Evolutionary conservation across 1,140 invertebrate genomes (phyloP), one percentile per base, ranked within the genome.

Genomic region (Caenorhabditis briggsae): DNA sequence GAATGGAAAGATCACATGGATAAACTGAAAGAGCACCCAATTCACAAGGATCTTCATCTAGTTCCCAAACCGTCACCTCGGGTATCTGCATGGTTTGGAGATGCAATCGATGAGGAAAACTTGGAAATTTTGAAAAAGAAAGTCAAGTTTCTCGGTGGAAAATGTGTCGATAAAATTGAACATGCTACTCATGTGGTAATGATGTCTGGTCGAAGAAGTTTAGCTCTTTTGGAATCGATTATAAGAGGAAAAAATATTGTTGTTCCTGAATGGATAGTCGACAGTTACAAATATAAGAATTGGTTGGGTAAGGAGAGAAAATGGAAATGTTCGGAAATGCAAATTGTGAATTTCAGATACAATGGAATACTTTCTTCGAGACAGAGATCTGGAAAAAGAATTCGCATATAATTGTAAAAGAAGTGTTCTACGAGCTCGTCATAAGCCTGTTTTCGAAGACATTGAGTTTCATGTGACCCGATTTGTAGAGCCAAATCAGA

Each of bases 161-260:
- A 50, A 50, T 53, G n/a, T 23, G 33, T 43, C 3, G 70, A 78
- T 14, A 53, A 78, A 53, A 78, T 78, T 50, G 46, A 50, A 23
- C 11, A 78, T 11, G 70, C 70, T 5, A 78, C 70, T 53, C 70
- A 78, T 53, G n/a, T 78, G 9, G 14, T 78, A 12, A 12, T 78
- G 43, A 78, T 78, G 18, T 78, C 70, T 53, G 70, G 70, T 20
- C 6, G 46, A 18, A 78, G 20, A 53, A 78, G 70, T 50, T 23
- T 78, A 9, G 46, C n/a, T 8, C 94, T 97, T 88, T 95, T 96
- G 92, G 95, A 95, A 92, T 95, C 97, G 89, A 95, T 96, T 95
- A 87, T 83, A 0, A 25, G 89, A 53, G 86, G 86, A 8, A 88
- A 88, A 59, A 82, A 87, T 59, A 88, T 88, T 14, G 65, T 88